Percentiles rank a stretch among this genome's conserved stretches.
Evolutionary conservation across 1,140 invertebrate species (phyloP).

Genomic region (Drosophila teissieri): DNA sequence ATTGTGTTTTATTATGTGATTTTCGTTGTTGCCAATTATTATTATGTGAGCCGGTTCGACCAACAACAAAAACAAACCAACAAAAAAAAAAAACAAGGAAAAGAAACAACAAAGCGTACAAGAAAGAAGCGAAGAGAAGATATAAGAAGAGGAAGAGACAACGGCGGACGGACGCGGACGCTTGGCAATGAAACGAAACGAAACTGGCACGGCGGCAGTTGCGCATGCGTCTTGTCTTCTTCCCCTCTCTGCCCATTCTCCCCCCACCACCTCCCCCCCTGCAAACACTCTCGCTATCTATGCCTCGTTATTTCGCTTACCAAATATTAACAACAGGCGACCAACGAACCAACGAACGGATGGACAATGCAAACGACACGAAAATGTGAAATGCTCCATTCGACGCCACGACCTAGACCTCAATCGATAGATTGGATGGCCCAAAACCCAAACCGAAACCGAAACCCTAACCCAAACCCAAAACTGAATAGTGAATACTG

Average conservation of each 20-base stretch:
- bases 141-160: conserved; percentile 32
- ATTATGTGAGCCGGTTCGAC: conserved; percentile 70
- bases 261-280: background rate
- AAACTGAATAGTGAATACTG: background rate
- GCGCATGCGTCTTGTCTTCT: conserved; percentile 60
- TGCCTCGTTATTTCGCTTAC: conserved; percentile 53
- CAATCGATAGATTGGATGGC: conserved; percentile 72
- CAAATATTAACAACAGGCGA: conserved; percentile 59
- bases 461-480: background rate
- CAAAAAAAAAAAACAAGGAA: conserved; percentile 3
- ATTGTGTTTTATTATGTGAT: conserved; percentile 81
- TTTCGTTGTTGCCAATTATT: conserved; percentile 78
- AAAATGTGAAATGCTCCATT: conserved; percentile 82
- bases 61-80: conserved; percentile 44
- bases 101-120: conserved; percentile 23
- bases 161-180: conserved; percentile 39
- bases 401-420: conserved; percentile 79
- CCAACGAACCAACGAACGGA: conserved; percentile 41
- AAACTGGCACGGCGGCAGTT: conserved; percentile 68
- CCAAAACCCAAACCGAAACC: conserved; percentile 34
- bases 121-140: conserved; percentile 38
- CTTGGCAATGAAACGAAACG: conserved; percentile 70
- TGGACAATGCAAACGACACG: conserved; percentile 78
- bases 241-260: background rate
- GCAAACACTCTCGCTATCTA: conserved; percentile 47